These are phyloP conservation scores for Accipiter virgatus DNA, from an alignment of 2,113 vertebrate genomes.

Conservation along the genomic window DNA sequence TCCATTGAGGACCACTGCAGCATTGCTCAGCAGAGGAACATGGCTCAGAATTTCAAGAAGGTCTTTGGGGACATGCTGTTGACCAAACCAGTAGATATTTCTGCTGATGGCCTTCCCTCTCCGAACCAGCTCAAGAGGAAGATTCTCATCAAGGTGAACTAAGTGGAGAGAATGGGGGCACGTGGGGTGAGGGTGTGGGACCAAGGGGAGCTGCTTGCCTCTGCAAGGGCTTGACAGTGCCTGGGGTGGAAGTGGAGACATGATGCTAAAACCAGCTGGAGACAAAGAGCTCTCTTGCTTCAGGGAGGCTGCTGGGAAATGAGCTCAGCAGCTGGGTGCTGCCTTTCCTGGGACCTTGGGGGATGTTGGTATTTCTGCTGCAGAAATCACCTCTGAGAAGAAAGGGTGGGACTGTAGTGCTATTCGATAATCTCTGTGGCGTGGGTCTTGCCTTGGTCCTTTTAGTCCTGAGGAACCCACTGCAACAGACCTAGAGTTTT, in stretches of 20 bases:
- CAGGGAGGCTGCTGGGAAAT: neutral
- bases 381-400: neutral
- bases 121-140: slow-evolving; percentile 96
- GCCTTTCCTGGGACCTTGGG: neutral
- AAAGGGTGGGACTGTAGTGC: neutral
- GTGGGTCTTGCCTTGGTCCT: neutral
- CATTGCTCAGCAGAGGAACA: slow-evolving; percentile 97
- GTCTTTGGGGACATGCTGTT: slow-evolving; percentile 95
- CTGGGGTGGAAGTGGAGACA: neutral
- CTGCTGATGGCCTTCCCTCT: slow-evolving; percentile 91
- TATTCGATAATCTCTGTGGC: neutral
- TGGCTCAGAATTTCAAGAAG: slow-evolving; percentile 93
- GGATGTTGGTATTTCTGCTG: neutral
- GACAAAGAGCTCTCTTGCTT: neutral
- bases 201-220: neutral
- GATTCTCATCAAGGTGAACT: slow-evolving; percentile 93
- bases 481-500: neutral
- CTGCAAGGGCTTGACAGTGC: neutral
- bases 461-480: neutral
- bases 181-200: neutral
- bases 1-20: slow-evolving; percentile 99
- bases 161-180: neutral
- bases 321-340: neutral
- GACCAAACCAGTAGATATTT: slow-evolving; percentile 94
- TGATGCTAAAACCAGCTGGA: neutral